Evolutionary conservation across 2,797 vertebrate species (phyloP).

Genomic region (Moxostoma hubbsi): DNA sequence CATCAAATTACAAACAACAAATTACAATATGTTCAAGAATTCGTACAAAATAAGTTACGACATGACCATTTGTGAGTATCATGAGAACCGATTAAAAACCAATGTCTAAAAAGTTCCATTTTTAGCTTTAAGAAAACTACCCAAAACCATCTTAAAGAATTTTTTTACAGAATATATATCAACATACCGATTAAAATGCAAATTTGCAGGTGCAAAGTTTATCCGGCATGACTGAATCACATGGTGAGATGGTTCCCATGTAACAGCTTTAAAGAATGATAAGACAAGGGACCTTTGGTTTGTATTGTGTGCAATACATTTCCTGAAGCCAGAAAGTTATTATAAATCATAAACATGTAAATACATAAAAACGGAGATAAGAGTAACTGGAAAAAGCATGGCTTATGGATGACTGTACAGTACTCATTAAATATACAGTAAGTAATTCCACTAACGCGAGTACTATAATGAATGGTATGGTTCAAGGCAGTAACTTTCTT

Average conservation of each 20-base stretch:
- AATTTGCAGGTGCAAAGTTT: constrained; percentile 5
- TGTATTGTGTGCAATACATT: constrained; percentile 10
- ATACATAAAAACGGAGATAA: constrained; percentile 31
- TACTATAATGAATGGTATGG: neutral
- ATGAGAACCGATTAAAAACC: neutral
- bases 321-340: constrained; percentile 18
- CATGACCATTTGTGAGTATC: neutral
- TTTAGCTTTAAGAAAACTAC: neutral
- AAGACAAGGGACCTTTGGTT: constrained; percentile 60
- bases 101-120: neutral
- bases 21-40: no score
- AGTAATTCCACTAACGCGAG: neutral
- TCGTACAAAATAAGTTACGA: neutral
- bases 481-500: neutral
- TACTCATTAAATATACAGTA: neutral
- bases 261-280: constrained; percentile 41
- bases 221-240: constrained; percentile 11
- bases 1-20: no score
- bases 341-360: constrained; percentile 35
- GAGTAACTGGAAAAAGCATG: neutral
- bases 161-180: neutral
- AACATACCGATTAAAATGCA: constrained; percentile 48
- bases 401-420: neutral
- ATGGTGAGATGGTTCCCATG: neutral
- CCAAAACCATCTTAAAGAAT: neutral